phyloP scores from a whole-genome alignment of 2,797 vertebrate genomes.

The Nyctalus aviator region DNA sequence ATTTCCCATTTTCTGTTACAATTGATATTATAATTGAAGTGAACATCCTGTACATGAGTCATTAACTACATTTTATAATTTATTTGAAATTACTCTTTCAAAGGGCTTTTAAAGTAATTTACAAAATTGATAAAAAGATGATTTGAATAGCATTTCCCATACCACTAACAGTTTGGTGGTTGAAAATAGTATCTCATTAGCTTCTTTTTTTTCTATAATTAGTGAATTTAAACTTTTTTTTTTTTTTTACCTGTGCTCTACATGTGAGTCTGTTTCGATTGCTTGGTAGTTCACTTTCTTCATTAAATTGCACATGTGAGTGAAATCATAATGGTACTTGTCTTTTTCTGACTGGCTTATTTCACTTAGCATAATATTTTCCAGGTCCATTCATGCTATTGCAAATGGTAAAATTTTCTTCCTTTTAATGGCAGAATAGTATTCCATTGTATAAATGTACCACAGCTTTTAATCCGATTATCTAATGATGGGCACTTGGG shows the following conservation, averaged over 20 bases:
- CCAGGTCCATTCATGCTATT: neutral
- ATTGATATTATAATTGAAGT: neutral
- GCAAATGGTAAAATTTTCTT: neutral
- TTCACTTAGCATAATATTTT: neutral
- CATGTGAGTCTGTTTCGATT: neutral
- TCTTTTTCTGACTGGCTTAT: neutral
- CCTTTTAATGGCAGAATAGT: neutral
- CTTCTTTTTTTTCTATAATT: slow-evolving; percentile 32
- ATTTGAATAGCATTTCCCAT: slow-evolving; percentile 28
- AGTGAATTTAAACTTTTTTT: neutral
- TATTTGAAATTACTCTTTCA: slow-evolving; percentile 49
- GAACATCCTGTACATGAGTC: slow-evolving; percentile 8
- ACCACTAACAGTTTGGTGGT: neutral
- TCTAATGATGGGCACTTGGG: neutral
- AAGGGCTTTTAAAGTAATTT: slow-evolving; percentile 52
- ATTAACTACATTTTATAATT: neutral
- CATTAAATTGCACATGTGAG: neutral
- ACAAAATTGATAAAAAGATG: neutral
- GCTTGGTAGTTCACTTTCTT: neutral
- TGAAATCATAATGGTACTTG: neutral
- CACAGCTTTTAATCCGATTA: neutral
- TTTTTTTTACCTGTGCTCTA: neutral
- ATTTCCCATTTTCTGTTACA: slow-evolving; percentile 44
- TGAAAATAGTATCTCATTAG: slow-evolving; percentile 30
- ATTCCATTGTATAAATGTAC: neutral